Evolutionary conservation across 2,113 vertebrate species (phyloP), one percentile per base, ranked within the genome.

Genomic region (Chrysochloris asiatica): DNA sequence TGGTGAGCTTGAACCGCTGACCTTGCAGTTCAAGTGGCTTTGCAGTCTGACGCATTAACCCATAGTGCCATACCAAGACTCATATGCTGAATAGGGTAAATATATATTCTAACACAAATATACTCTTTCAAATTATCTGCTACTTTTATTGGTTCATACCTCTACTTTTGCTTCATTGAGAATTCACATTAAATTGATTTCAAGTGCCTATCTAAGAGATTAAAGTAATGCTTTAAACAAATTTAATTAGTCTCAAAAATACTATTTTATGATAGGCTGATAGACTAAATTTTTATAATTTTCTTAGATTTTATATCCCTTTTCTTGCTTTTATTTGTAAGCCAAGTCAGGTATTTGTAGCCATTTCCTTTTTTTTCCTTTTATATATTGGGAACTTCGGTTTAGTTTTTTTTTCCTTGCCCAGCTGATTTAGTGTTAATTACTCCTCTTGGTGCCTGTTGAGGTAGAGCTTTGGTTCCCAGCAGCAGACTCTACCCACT

Each of bases 121-220:
- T 45, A 59, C n/a, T 26, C 16, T 69, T 89, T 88, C 11, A 4
- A 10, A 50, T 92, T 71, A 81, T 54, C 54, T 94, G 22, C 78
- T 54, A 41, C 86, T 94, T 91, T 81, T 65, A 71, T 86, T 83
- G 87, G 6, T 71, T 90, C n/a, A 45, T 85, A 59, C 17, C 22
- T 81, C 13, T 89, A 0, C 75, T 63, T 17, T 54, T 93, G 19
- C 33, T 92, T 80, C 36, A 80, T 81, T 89, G 84, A 88, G 47
- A 92, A 84, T 93, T 84, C 21, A 89, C 33, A 75, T 73, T 90
- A 56, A 94, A n/a, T 94, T 90, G 36, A 87, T 89, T 88, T 93
- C 59, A 81, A 45, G 8, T 86, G 11, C 11, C 72, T 41, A 86
- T 94, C 41, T 86, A 71, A 93, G 83, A 90, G 43, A 73, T 90